A percentile compares a stretch with the other conserved stretches of the same genome.
phyloP scores from a whole-genome alignment of 2,888 invertebrate species.

The Cephalotes varians region DNA sequence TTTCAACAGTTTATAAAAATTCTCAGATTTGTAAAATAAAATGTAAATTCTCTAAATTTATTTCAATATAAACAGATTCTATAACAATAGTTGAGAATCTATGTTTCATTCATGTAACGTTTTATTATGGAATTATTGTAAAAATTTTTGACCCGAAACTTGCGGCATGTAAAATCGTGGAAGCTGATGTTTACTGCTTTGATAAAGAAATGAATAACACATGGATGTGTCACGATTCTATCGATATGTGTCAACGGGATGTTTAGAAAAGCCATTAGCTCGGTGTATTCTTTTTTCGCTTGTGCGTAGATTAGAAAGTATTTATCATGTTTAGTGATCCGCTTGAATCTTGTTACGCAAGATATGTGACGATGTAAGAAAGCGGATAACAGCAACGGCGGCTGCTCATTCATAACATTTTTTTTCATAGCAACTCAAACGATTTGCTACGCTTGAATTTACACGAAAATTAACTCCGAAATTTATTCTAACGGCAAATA shows the following conservation, averaged over 20 bases:
- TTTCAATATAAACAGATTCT: neutral
- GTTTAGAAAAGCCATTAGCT: constrained; percentile 57
- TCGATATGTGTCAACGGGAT: constrained; percentile 42
- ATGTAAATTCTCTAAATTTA: neutral
- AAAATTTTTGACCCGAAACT: neutral
- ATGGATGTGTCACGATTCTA: constrained; percentile 25
- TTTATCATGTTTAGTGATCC: constrained; percentile 50
- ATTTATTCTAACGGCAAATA: neutral
- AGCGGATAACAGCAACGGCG: constrained; percentile 3
- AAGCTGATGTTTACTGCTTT: constrained; percentile 1
- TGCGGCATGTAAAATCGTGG: neutral
- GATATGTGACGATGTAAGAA: constrained; percentile 37
- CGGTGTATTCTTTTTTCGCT: constrained; percentile 53
- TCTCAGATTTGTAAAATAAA: neutral
- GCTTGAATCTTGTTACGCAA: constrained; percentile 20
- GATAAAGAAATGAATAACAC: constrained; percentile 60
- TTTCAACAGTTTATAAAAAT: constrained; percentile 3
- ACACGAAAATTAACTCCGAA: neutral
- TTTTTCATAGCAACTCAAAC: neutral
- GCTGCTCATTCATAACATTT: constrained; percentile 54
- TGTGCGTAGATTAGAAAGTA: constrained; percentile 61
- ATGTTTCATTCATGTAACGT: neutral
- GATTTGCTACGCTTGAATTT: constrained; percentile 7
- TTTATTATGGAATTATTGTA: neutral
- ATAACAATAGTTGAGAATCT: neutral